phyloP scores from a whole-genome alignment of 2,113 vertebrate genomes.

The Narcine bancroftii region DNA sequence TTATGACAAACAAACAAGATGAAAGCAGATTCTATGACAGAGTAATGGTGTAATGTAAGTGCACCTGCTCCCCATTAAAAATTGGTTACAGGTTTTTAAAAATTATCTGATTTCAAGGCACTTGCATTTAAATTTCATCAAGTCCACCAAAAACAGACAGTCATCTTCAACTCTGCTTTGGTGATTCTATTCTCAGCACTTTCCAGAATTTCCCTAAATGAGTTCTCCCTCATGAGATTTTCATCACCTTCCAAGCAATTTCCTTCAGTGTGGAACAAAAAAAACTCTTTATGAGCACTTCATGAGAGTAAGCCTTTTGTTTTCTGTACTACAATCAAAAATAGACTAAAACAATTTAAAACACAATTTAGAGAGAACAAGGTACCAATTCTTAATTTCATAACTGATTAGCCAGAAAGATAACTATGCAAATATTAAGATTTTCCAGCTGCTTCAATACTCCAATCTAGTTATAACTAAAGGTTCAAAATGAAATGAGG shows the following conservation, averaged over 20 bases:
- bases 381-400: not conserved
- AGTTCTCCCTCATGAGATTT: not conserved
- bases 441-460: not conserved
- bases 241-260: not conserved
- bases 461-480: not conserved
- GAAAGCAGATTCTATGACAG: constrained; percentile 5
- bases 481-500: not conserved
- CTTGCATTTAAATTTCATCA: not conserved
- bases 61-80: constrained; percentile 19
- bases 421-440: not conserved
- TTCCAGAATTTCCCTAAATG: not conserved
- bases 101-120: not conserved
- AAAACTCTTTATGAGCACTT: not conserved
- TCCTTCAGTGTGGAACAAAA: not conserved
- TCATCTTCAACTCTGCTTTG: constrained; percentile 10
- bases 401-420: not conserved
- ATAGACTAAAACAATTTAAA: not conserved
- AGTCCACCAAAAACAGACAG: not conserved
- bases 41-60: constrained; percentile 3
- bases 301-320: no score
- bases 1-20: not conserved
- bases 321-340: not conserved
- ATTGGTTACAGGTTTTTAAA: not conserved
- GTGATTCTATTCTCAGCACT: not conserved
- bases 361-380: not conserved